Conservation (phyloP, 2,797 vertebrate genomes). For the Alectoris magna region DNA sequence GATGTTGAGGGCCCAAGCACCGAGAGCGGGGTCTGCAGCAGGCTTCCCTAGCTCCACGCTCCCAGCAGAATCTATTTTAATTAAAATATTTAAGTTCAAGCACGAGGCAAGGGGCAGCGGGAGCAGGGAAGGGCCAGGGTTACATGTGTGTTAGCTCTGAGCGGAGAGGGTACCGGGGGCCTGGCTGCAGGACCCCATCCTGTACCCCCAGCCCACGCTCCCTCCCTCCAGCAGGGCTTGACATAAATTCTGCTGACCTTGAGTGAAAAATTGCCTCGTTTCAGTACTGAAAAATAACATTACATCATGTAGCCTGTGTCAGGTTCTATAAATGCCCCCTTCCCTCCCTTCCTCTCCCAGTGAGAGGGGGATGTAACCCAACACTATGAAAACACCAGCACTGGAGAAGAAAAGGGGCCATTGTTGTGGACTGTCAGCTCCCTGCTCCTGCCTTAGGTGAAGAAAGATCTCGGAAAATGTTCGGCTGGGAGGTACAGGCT, state of each 20-base stretch:
- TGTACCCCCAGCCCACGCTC: slow-evolving; percentile 65
- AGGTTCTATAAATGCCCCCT: slow-evolving; percentile 85
- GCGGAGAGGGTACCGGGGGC: rapidly evolving
- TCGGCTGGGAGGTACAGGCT: slow-evolving; percentile 51
- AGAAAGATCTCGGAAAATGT: slow-evolving; percentile 54
- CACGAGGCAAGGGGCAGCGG: not conserved
- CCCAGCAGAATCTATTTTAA: slow-evolving; percentile 36
- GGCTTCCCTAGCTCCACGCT: slow-evolving; percentile 18
- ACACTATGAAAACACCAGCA: slow-evolving; percentile 89
- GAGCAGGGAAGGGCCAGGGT: not conserved
- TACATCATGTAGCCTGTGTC: slow-evolving; percentile 86
- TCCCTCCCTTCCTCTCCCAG: slow-evolving; percentile 67
- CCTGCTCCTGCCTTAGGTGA: slow-evolving; percentile 49
- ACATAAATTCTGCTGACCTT: slow-evolving; percentile 82
- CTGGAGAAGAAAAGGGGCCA: slow-evolving; percentile 84
- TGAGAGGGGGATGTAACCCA: slow-evolving; percentile 83
- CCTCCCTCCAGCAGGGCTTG: slow-evolving; percentile 74
- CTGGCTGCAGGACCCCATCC: not conserved
- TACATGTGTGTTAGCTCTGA: not conserved
- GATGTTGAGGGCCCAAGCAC: slow-evolving; percentile 69
- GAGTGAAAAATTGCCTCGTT: slow-evolving; percentile 83
- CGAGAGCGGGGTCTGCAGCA: slow-evolving; percentile 50
- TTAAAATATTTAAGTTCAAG: slow-evolving; percentile 35
- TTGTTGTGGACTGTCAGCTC: slow-evolving; percentile 76
- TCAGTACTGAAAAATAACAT: slow-evolving; percentile 90